Percentiles rank a stretch among this genome's conserved stretches.
These are phyloP conservation scores for Sebastes cheni DNA, from an alignment of 2,797 vertebrate genomes.

Conservation along the genomic window DNA sequence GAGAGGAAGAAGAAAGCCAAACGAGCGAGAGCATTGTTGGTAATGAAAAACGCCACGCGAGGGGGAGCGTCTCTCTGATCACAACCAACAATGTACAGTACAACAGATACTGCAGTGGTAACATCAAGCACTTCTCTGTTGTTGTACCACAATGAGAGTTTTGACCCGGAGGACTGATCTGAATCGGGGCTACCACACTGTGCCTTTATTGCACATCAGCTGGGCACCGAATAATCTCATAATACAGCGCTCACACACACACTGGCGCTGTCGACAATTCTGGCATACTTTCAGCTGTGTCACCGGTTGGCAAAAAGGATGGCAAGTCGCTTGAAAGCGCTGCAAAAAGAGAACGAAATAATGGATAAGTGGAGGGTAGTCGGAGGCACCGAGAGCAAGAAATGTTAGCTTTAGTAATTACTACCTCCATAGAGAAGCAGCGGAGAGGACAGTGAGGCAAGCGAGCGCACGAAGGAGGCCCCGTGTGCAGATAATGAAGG, in stretches of 20 bases:
- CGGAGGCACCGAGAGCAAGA: conserved; percentile 68
- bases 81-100: conserved; percentile 60
- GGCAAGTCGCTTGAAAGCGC: conserved; percentile 41
- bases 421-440: conserved; percentile 79
- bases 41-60: conserved; percentile 75
- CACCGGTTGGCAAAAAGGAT: conserved; percentile 58
- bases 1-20: conserved; percentile 75
- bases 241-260: conserved; percentile 58
- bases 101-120: conserved; percentile 46
- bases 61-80: conserved; percentile 67
- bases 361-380: conserved; percentile 53
- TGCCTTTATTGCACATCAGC: conserved; percentile 76
- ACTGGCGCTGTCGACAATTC: conserved; percentile 42
- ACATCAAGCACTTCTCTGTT: conserved; percentile 62
- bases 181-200: conserved; percentile 59
- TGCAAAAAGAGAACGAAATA: conserved; percentile 52
- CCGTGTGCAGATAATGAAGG: conserved; percentile 85
- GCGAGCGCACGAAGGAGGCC: conserved; percentile 78
- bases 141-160: conserved; percentile 51
- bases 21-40: conserved; percentile 62
- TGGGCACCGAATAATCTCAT: conserved; percentile 75
- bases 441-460: conserved; percentile 78
- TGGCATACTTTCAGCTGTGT: conserved; percentile 66
- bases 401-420: conserved; percentile 85
- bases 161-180: conserved; percentile 67